Base-by-base conservation (phyloP, 2,888 invertebrate species). In the Mythimna impura region DNA sequence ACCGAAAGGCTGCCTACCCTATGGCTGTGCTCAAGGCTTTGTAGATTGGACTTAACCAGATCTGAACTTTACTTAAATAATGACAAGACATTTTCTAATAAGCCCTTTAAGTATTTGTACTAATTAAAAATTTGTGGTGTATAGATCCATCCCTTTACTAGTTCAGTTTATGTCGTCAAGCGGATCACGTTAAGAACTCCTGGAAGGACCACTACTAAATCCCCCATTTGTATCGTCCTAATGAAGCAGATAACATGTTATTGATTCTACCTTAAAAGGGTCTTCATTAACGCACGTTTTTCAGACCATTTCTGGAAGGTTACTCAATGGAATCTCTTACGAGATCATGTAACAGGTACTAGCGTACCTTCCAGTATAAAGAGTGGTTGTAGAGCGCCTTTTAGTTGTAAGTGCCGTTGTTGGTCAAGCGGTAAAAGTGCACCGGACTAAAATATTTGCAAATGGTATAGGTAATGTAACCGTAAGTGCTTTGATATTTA, bases 241-340 rank as follows among this genome's bases (percentile, higher is more conserved):
- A 77, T 65, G 43, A 67, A 67, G 58, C 40, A 67, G 54, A 58
- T 54, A 58, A 12, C 43, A 20, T 47, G 61, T 36, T 22, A 60
- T 72, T 66, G 60, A 47, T 55, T 54, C 54, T 30, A n/a, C 12
- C 9, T 52, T 68, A 52, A 82, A 80, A 78, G 40, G 67, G 7
- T 58, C 78, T 68, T 76, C 62, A 71, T 80, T 81, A 77, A 50
- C 36, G 22, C 20, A 17, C 20, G 58, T 66, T 67, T 76, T 76
- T 66, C 81, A 63, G 22, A 0, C 34, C 36, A 58, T 68, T 64
- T 50, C 36, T 58, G 47, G 10, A 14, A 57, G 63, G 67, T 65
- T 54, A 66, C 65, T 62, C 17, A 78, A 80, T 68, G 25, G 61
- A 55, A 71, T 40, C 72, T 71, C 71, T 71, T 71, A 71, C n/a